Evolutionary conservation across 37 sponge, comb jelly and placozoan species (phyloP).

Genomic region (Haliclona indistincta): DNA sequence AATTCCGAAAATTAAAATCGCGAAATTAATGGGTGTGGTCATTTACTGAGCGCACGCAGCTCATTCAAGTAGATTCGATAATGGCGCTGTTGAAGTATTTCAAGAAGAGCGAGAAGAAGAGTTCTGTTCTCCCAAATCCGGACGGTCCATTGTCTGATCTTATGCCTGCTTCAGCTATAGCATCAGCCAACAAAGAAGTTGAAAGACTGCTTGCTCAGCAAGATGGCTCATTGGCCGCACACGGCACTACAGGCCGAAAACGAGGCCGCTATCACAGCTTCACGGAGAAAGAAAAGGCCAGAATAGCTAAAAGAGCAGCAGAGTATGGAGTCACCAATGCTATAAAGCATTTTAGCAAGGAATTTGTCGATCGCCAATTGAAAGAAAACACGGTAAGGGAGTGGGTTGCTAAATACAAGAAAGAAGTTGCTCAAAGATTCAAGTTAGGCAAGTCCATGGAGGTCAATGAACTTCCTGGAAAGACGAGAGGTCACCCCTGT

Average conservation of each 20-base stretch:
- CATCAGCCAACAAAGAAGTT: constrained; percentile 7
- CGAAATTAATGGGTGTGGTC: no score
- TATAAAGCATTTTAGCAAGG: neutral
- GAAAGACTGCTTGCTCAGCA: neutral
- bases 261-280: neutral
- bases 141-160: constrained; percentile 8
- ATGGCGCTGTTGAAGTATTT: constrained; percentile 16
- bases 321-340: constrained; percentile 10
- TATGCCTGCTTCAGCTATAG: neutral
- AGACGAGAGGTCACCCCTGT: constrained; percentile 23
- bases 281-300: neutral
- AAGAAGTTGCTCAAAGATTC: constrained; percentile 1
- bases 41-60: no score
- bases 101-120: neutral
- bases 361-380: constrained; percentile 17
- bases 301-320: constrained; percentile 6
- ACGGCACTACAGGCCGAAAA: neutral
- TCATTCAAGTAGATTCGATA: no score
- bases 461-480: neutral
- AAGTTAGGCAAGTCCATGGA: constrained; percentile 1
- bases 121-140: neutral
- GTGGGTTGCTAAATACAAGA: neutral
- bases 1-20: no score
- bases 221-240: no score
- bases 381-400: constrained; percentile 8